These are phyloP conservation scores for Harpegnathos saltator DNA, from an alignment of 1,140 invertebrate species.

Conservation along the genomic window DNA sequence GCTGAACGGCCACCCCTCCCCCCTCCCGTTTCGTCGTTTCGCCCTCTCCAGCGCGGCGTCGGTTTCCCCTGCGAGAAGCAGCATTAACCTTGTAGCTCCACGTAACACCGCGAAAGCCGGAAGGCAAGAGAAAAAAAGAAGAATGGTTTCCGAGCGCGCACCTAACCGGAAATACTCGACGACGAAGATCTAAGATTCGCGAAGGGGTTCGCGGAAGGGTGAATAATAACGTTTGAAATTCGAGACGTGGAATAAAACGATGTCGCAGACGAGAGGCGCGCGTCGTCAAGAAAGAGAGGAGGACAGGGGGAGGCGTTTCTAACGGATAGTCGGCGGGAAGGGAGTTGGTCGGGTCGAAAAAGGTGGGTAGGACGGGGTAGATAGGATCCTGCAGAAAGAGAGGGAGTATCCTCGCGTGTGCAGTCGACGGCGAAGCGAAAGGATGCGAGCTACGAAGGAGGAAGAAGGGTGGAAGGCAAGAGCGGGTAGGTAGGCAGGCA, in stretches of 20 bases:
- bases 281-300: conserved; percentile 28
- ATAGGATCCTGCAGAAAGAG: conserved; percentile 66
- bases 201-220: conserved; percentile 80
- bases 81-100: conserved; percentile 65
- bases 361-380: conserved; percentile 67
- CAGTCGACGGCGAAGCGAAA: conserved; percentile 65
- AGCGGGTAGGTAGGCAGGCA: conserved; percentile 67
- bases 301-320: conserved; percentile 29
- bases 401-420: conserved; percentile 45
- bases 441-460: conserved; percentile 63
- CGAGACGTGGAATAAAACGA: conserved; percentile 83
- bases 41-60: too few species aligned
- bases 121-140: conserved; percentile 65
- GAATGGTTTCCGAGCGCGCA: conserved; percentile 75
- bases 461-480: conserved; percentile 60
- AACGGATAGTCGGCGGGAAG: conserved; percentile 1
- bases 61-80: conserved; percentile 41
- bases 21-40: background rate
- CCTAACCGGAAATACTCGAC: conserved; percentile 78
- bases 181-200: conserved; percentile 78
- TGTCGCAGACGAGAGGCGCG: conserved; percentile 75
- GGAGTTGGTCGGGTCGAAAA: conserved; percentile 53
- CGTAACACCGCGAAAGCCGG: conserved; percentile 66
- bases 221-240: conserved; percentile 85
- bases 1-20: conserved; percentile 11